Evolutionary conservation across 2,888 invertebrate genomes (phyloP).

Genomic region (Selenia dentaria): DNA sequence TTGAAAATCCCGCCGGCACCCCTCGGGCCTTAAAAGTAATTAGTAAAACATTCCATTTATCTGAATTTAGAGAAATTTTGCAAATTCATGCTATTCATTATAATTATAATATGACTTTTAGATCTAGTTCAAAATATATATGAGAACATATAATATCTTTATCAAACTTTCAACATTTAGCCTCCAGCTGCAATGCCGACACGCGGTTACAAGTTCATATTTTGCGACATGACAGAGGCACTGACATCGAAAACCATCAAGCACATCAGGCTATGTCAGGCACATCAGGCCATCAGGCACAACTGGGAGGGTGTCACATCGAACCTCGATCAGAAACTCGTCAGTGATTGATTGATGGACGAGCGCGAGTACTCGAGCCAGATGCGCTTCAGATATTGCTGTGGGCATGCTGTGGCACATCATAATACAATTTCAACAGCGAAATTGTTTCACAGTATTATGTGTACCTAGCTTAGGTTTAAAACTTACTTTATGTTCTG

Average conservation of each 20-base stretch:
- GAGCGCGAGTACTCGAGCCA: slow-evolving; percentile 22
- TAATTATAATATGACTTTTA: no score
- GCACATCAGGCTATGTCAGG: slow-evolving; percentile 35
- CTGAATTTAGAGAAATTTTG: no score
- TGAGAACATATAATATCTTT: no score
- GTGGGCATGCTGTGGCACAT: neutral
- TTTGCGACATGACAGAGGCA: slow-evolving; percentile 6
- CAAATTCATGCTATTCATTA: no score
- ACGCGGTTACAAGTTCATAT: slow-evolving; percentile 11
- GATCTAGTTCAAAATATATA: no score
- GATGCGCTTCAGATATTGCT: slow-evolving; percentile 6
- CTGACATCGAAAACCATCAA: slow-evolving; percentile 3
- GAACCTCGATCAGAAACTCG: slow-evolving; percentile 66
- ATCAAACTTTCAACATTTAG: neutral
- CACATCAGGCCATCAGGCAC: slow-evolving; percentile 14
- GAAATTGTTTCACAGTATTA: neutral
- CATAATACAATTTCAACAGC: no score
- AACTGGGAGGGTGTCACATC: slow-evolving; percentile 37
- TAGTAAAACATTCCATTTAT: no score
- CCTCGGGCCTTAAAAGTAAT: no score
- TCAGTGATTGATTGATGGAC: slow-evolving; percentile 69
- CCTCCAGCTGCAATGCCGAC: neutral
- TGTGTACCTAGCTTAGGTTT: no score
- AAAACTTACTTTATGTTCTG: no score
- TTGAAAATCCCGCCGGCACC: no score